Evolutionary conservation across 2,888 invertebrate species (phyloP), one percentile per base, ranked within the genome.

Genomic region (Chaitophorus viminalis): DNA sequence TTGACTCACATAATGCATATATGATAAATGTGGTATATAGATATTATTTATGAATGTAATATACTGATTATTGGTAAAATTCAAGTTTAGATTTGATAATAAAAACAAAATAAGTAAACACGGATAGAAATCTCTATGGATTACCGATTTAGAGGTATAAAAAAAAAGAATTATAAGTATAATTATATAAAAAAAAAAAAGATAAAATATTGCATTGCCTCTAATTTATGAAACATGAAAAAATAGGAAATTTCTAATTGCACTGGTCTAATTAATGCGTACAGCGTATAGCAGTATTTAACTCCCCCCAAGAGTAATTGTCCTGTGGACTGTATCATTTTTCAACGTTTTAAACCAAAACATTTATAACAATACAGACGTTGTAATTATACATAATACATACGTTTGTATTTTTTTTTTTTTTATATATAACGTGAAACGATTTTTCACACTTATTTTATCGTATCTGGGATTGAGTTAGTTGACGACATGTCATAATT

Each of bases 301-400:
- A 79, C 79, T 87, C 86, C 79, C n/a, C 86, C 36, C 72, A 87
- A 81, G 79, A 79, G 74, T 79, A 87, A 87, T 68, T 76, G 78
- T 79, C 70, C 36, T n/a, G 72, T 21, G 70, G 60, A 87, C 79
- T 31, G 79, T 72, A 31, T 74, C 54, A 79, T 87, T 87, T 87
- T 87, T 87, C 86, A 87, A 36, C 60, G 79, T 74, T 87, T 81
- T 39, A 79, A 76, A 87, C 70, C 78, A 74, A 60, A 60, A 74
- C 79, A 79, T 87, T 79, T 86, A 78, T 86, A 74, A 79, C 79
- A 5, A 36, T 78, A 68, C 29, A 11, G 25, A 60, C 39, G 21
- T 39, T 60, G 60, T 65, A 17, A 68, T 46, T 54, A 29, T n/a
- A n/a, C n/a, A n/a, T n/a, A n/a, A n/a, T n/a, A n/a, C n/a, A n/a